Conservation (phyloP, 2,113 vertebrate genomes). For the Tautogolabrus adspersus region DNA sequence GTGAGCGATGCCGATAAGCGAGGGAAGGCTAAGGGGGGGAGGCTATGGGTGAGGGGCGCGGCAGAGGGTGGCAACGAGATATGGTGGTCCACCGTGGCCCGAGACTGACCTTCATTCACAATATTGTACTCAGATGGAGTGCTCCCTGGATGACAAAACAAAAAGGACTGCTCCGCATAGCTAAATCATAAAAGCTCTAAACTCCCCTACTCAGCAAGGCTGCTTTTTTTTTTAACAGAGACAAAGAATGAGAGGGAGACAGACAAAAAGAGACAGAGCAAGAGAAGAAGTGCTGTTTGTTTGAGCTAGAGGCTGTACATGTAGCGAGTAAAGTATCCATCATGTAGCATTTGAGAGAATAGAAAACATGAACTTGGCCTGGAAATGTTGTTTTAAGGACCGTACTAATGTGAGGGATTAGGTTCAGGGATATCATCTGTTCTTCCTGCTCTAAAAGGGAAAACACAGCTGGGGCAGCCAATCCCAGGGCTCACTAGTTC, state of each 20-base stretch:
- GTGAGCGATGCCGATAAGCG: slow-evolving; percentile 76
- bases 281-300: background rate
- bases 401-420: slow-evolving; percentile 44
- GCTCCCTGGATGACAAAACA: slow-evolving; percentile 34
- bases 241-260: background rate
- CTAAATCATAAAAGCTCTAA: slow-evolving; percentile 24
- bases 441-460: slow-evolving; percentile 43
- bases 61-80: slow-evolving; percentile 55
- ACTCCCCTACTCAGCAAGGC: slow-evolving; percentile 20
- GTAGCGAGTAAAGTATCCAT: slow-evolving; percentile 52
- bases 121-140: slow-evolving; percentile 28
- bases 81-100: slow-evolving; percentile 24
- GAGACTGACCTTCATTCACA: slow-evolving; percentile 59
- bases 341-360: slow-evolving; percentile 27
- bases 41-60: slow-evolving; percentile 29
- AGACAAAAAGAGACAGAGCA: background rate
- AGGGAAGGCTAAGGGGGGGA: slow-evolving; percentile 25
- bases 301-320: slow-evolving; percentile 2
- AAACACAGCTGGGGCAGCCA: slow-evolving; percentile 47
- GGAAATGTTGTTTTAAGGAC: slow-evolving; percentile 35
- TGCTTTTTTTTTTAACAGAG: background rate
- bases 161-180: slow-evolving; percentile 36
- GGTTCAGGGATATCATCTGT: slow-evolving; percentile 45
- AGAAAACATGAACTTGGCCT: slow-evolving; percentile 37
- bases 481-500: slow-evolving; percentile 66